phyloP scores from a whole-genome alignment of 2,113 vertebrate species.

The Pedionomus torquatus region DNA sequence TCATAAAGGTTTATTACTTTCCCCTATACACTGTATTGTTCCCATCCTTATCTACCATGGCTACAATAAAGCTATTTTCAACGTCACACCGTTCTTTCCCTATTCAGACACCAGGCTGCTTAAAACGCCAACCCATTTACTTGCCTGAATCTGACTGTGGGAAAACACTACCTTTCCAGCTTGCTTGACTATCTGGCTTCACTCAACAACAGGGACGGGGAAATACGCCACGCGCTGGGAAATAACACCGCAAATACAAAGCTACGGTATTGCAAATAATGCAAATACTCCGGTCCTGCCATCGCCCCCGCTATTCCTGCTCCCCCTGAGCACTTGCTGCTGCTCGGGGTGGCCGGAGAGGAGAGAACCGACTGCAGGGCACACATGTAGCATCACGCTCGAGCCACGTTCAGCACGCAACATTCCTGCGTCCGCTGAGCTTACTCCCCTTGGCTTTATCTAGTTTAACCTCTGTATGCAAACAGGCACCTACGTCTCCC shows the following conservation, averaged over 20 bases:
- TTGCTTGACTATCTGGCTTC: background rate
- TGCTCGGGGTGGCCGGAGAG: background rate
- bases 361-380: background rate
- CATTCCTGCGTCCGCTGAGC: background rate
- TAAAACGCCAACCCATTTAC: background rate
- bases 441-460: background rate
- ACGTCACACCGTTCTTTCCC: background rate
- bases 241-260: background rate
- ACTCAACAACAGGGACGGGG: background rate
- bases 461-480: background rate
- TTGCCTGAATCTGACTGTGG: background rate
- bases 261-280: background rate
- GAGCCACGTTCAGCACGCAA: background rate
- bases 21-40: background rate
- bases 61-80: conserved; percentile 1
- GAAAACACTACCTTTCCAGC: background rate
- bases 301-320: background rate
- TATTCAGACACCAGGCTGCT: background rate
- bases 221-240: background rate
- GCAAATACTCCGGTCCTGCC: background rate
- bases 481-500: background rate
- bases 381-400: background rate
- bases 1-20: background rate
- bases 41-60: background rate
- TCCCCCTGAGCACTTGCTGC: background rate